Percentiles rank a stretch among this genome's conserved stretches.
phyloP scores from a whole-genome alignment of 2,797 vertebrate species.

The Rhincodon typus region DNA sequence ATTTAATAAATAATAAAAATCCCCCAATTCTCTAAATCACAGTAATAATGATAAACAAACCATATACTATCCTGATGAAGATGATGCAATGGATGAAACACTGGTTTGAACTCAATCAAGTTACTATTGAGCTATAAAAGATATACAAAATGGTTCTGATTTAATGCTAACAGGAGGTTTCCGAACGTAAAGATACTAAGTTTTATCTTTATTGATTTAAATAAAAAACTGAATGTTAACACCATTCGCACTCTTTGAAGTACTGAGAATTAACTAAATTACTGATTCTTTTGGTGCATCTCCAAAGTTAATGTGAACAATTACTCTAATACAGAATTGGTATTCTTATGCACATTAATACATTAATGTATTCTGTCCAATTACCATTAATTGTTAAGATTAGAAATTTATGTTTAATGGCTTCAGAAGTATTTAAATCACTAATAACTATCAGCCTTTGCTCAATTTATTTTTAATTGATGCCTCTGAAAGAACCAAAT shows the following conservation, averaged over 20 bases:
- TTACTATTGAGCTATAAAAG: neutral
- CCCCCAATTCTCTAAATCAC: neutral
- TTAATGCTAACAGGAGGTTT: neutral
- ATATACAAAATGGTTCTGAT: neutral
- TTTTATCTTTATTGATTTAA: neutral
- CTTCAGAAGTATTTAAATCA: neutral
- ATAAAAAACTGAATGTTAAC: neutral
- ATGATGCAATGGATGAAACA: neutral
- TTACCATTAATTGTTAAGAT: neutral
- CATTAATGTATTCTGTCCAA: neutral
- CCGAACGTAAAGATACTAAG: neutral
- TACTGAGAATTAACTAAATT: neutral
- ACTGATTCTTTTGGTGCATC: neutral
- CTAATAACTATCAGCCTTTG: neutral
- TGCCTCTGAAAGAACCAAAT: neutral
- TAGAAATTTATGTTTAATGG: neutral
- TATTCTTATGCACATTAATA: neutral
- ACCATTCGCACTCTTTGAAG: neutral
- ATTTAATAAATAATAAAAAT: neutral
- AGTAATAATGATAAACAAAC: neutral
- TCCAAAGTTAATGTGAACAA: neutral
- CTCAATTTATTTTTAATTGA: neutral
- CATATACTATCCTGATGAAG: neutral
- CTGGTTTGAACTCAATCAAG: neutral
- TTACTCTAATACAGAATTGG: neutral